Conservation (phyloP, 2,113 vertebrate genomes). For the Octodon degus region DNA sequence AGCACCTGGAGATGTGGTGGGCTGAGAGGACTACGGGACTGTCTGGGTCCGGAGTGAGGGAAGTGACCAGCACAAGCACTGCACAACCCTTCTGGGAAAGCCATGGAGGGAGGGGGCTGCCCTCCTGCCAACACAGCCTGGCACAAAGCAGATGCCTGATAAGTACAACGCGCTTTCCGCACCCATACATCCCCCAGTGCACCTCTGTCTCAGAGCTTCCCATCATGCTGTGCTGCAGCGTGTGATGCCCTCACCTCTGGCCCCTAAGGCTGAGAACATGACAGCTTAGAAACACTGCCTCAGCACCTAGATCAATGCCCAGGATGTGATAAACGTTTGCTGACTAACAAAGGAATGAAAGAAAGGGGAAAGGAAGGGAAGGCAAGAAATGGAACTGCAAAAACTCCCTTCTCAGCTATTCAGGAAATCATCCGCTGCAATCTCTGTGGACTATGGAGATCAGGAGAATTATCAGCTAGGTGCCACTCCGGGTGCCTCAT, state of each 20-base stretch:
- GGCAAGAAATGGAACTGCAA: background rate
- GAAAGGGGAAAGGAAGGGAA: background rate
- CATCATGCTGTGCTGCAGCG: background rate
- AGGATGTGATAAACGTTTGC: background rate
- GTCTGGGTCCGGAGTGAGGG: background rate
- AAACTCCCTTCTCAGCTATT: background rate
- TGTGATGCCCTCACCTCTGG: background rate
- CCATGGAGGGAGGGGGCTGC: background rate
- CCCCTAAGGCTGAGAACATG: background rate
- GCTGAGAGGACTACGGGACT: background rate
- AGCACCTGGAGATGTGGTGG: background rate
- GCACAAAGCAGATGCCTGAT: background rate
- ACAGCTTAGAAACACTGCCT: background rate
- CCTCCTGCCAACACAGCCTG: background rate
- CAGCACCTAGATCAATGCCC: background rate
- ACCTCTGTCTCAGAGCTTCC: background rate
- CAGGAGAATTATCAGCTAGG: background rate
- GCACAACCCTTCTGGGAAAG: background rate
- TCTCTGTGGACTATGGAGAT: background rate
- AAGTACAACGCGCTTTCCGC: background rate
- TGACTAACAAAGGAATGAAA: conserved; percentile 4
- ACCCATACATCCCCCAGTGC: background rate
- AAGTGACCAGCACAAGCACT: background rate
- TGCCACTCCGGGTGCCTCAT: background rate
- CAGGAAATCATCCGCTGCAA: background rate